Percentiles rank a stretch among this genome's conserved stretches.
Conservation (phyloP, 2,888 invertebrate species). For the Sylvicola cinctus region DNA sequence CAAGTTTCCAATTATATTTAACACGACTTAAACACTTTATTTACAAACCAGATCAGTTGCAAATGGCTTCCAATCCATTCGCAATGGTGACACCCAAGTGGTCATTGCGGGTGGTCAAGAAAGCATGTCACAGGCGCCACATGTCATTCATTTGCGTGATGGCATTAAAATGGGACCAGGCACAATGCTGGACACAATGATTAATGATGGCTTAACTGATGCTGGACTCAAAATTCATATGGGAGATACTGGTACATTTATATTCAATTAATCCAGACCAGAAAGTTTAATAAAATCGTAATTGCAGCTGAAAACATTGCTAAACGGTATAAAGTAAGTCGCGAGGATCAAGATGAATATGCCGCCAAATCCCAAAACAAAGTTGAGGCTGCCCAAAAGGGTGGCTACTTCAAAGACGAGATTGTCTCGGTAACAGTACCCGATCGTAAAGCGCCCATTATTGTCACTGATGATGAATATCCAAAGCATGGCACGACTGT, state of each 20-base stretch:
- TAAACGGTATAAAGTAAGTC: slow-evolving; percentile 36
- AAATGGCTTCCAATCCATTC: slow-evolving; percentile 46
- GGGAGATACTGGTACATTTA: slow-evolving; percentile 48
- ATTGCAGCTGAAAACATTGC: slow-evolving; percentile 53
- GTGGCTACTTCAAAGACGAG: slow-evolving; percentile 45
- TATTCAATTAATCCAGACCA: too few species aligned
- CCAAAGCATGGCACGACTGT: slow-evolving; percentile 38
- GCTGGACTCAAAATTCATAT: slow-evolving; percentile 52
- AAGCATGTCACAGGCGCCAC: slow-evolving; percentile 58
- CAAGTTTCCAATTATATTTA: slow-evolving; percentile 2
- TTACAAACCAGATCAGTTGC: slow-evolving; percentile 26
- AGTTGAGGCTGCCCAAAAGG: slow-evolving; percentile 35
- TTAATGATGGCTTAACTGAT: slow-evolving; percentile 53
- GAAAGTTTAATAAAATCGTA: slow-evolving; percentile 3
- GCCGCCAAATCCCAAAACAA: slow-evolving; percentile 46
- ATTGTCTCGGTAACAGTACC: slow-evolving; percentile 41
- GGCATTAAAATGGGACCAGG: slow-evolving; percentile 46
- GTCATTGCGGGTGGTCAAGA: slow-evolving; percentile 69
- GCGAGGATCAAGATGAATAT: slow-evolving; percentile 49
- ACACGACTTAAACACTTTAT: background rate
- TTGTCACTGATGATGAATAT: slow-evolving; percentile 44
- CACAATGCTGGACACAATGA: slow-evolving; percentile 40
- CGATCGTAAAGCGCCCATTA: slow-evolving; percentile 24
- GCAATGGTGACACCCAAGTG: slow-evolving; percentile 38
- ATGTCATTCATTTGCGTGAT: slow-evolving; percentile 37